These are phyloP conservation scores for Meganola albula DNA, from an alignment of 2,888 invertebrate species.

Conservation along the genomic window DNA sequence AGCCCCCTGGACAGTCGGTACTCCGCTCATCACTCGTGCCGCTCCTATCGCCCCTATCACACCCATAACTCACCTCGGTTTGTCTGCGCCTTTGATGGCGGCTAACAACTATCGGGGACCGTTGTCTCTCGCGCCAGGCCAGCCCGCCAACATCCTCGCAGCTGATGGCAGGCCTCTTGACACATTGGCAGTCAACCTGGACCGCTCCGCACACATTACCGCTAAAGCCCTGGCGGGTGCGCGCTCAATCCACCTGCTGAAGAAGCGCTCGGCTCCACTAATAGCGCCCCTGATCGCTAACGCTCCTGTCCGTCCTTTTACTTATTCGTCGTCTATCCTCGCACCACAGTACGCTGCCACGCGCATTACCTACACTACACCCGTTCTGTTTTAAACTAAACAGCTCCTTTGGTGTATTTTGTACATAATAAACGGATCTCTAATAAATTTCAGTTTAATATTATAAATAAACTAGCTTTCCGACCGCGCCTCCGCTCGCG, in stretches of 20 bases:
- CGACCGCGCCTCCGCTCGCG: too few species aligned
- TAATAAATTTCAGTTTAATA: too few species aligned
- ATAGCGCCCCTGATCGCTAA: slow-evolving; percentile 28
- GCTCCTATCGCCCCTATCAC: slow-evolving; percentile 11
- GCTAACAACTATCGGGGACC: slow-evolving; percentile 59
- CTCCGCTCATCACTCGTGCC: slow-evolving; percentile 15
- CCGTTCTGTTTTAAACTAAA: too few species aligned
- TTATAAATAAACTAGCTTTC: too few species aligned
- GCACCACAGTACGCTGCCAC: slow-evolving; percentile 24
- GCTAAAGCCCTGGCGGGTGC: slow-evolving; percentile 50
- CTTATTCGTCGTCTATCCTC: slow-evolving; percentile 9
- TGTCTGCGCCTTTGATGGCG: slow-evolving; percentile 33
- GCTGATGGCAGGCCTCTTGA: slow-evolving; percentile 66
- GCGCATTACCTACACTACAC: slow-evolving; percentile 46
- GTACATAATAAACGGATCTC: too few species aligned
- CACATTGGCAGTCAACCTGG: slow-evolving; percentile 65
- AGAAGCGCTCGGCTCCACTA: slow-evolving; percentile 49
- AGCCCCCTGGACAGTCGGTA: slow-evolving; percentile 27
- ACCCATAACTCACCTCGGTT: slow-evolving; percentile 28
- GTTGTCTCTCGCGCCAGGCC: slow-evolving; percentile 62
- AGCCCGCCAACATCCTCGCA: slow-evolving; percentile 61
- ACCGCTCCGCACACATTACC: slow-evolving; percentile 60
- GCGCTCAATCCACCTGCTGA: slow-evolving; percentile 49
- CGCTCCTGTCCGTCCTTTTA: slow-evolving; percentile 14
- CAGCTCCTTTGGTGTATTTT: too few species aligned